Conservation (phyloP, 2,797 vertebrate genomes). For the Argyrosomus regius region DNA sequence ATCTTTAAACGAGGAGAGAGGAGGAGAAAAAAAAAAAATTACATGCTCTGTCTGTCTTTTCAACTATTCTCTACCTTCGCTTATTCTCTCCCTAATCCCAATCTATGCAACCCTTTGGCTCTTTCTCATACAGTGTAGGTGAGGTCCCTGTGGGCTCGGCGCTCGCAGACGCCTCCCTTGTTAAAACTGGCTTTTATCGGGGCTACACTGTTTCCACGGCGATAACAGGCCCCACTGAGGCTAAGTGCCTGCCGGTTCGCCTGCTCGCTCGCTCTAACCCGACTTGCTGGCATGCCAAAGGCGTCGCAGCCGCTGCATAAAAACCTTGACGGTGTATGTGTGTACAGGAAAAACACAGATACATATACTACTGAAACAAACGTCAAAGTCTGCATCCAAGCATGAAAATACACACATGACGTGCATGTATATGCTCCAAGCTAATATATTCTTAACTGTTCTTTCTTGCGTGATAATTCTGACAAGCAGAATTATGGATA, state of each 20-base stretch:
- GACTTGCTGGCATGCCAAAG: conserved; percentile 39
- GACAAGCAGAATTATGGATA: not conserved
- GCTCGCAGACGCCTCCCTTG: conserved; percentile 33
- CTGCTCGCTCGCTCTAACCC: conserved; percentile 26
- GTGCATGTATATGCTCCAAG: not conserved
- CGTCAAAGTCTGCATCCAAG: conserved; percentile 3
- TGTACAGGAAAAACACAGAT: not conserved
- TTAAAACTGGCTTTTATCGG: conserved; percentile 70
- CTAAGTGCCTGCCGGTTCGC: conserved; percentile 36
- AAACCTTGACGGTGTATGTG: conserved; percentile 30
- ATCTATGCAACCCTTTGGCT: conserved; percentile 37
- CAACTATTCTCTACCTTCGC: conserved; percentile 17
- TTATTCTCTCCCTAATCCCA: conserved; percentile 37
- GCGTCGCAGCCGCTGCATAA: conserved; percentile 5
- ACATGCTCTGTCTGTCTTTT: conserved; percentile 27
- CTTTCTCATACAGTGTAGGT: conserved; percentile 39
- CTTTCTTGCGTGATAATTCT: conserved; percentile 1
- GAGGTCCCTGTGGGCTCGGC: conserved; percentile 49
- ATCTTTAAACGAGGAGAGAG: conserved; percentile 48
- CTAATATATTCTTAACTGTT: not conserved
- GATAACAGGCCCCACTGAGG: conserved; percentile 64
- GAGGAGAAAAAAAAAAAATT: not conserved
- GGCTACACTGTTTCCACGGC: conserved; percentile 58
- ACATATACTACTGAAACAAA: conserved; percentile 25
- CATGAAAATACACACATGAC: conserved; percentile 14